Percentiles rank a stretch among this genome's conserved stretches.
Evolutionary conservation across 2,797 vertebrate genomes (phyloP).

Genomic region (Pangasius larnaudii): DNA sequence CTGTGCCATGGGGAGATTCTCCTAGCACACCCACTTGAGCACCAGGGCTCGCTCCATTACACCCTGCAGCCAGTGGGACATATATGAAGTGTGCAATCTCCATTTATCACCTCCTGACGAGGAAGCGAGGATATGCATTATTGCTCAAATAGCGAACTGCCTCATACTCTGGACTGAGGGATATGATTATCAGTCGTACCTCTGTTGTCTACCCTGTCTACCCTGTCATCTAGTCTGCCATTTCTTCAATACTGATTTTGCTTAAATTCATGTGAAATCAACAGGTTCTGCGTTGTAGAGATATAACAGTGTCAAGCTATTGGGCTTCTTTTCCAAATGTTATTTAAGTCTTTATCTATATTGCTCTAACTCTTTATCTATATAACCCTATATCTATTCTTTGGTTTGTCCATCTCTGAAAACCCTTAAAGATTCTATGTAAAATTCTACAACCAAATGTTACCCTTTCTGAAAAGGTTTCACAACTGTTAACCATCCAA

Average conservation of each 20-base stretch:
- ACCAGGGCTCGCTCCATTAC: conserved; percentile 21
- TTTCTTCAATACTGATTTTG: conserved; percentile 15
- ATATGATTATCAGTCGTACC: neutral
- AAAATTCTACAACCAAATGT: neutral
- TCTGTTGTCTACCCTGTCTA: conserved; percentile 19
- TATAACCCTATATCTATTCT: neutral
- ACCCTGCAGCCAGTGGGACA: conserved; percentile 23
- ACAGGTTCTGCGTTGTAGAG: neutral
- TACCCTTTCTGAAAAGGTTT: neutral
- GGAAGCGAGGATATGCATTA: conserved; percentile 25
- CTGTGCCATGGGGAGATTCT: conserved; percentile 23
- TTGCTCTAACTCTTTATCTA: too few species aligned
- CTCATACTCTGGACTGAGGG: conserved; percentile 10
- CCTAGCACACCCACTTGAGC: conserved; percentile 29
- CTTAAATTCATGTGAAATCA: neutral
- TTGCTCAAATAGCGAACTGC: conserved; percentile 12
- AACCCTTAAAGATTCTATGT: neutral
- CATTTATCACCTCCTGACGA: conserved; percentile 39
- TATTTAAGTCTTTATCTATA: neutral
- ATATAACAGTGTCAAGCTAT: neutral
- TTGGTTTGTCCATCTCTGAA: neutral
- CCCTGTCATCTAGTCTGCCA: neutral
- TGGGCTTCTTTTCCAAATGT: neutral
- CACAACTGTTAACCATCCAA: neutral
- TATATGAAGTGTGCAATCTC: conserved; percentile 32